Evolutionary conservation across 2,888 invertebrate genomes (phyloP).

Genomic region (Adineta ricciae): DNA sequence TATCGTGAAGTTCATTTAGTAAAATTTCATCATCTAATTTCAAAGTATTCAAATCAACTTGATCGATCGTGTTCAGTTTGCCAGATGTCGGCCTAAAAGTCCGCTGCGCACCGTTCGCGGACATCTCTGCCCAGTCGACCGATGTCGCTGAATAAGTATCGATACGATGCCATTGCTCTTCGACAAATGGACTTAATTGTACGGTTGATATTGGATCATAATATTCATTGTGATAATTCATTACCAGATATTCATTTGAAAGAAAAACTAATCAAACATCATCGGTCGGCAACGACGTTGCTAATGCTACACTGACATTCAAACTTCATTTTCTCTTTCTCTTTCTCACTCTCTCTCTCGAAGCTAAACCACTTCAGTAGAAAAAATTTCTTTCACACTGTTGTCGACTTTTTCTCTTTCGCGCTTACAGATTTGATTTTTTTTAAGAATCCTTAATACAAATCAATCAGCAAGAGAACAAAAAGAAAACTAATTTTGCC

Average conservation of each 20-base stretch:
- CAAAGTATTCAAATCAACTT: not conserved
- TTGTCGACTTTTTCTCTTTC: not conserved
- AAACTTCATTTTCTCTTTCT: not conserved
- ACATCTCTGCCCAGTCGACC: not conserved
- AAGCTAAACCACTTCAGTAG: not conserved
- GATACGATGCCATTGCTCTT: slow-evolving; percentile 12
- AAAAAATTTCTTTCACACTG: not conserved
- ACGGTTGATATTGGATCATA: not conserved
- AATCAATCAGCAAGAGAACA: not conserved
- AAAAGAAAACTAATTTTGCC: not conserved
- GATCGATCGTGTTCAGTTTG: not conserved
- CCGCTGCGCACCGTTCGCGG: not conserved
- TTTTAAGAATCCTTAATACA: not conserved
- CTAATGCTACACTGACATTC: not conserved
- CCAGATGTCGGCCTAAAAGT: not conserved
- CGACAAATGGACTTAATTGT: slow-evolving; percentile 16
- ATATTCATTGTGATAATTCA: not conserved
- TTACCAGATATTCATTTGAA: not conserved
- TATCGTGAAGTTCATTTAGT: not conserved
- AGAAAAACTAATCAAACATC: not conserved
- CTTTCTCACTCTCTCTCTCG: not conserved
- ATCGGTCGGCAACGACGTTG: not conserved
- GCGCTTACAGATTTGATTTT: not conserved
- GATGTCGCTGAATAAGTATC: not conserved
- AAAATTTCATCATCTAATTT: not conserved